Percentiles rank a stretch among this genome's conserved stretches.
phyloP scores from a whole-genome alignment of 2,888 invertebrate genomes.

The Tanypteryx hageni region DNA sequence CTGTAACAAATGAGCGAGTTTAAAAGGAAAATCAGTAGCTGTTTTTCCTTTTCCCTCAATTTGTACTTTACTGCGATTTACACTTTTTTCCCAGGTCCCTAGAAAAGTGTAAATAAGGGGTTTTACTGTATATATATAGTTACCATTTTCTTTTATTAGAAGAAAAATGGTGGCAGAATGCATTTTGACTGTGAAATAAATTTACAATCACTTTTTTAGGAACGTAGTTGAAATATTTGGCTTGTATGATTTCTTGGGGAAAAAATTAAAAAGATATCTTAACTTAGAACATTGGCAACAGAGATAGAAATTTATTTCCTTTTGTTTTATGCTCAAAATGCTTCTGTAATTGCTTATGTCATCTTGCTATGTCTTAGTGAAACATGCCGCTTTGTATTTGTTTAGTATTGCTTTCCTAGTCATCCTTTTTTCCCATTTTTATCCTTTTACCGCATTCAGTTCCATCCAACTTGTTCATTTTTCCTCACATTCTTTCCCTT shows the following conservation, averaged over 20 bases:
- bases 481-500: not conserved
- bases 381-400: slow-evolving; percentile 17
- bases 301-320: not conserved
- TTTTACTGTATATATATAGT: too few species aligned
- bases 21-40: too few species aligned
- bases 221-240: not conserved
- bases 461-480: not conserved
- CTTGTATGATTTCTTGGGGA: slow-evolving; percentile 7
- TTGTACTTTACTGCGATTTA: too few species aligned
- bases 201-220: not conserved
- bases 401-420: slow-evolving; percentile 42
- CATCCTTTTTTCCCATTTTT: not conserved
- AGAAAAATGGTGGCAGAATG: too few species aligned
- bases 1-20: too few species aligned
- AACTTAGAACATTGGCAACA: not conserved
- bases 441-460: not conserved
- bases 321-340: slow-evolving; percentile 10
- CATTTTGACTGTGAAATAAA: not conserved
- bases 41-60: too few species aligned
- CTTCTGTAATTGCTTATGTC: slow-evolving; percentile 21
- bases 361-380: not conserved
- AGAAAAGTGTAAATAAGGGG: too few species aligned
- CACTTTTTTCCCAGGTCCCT: too few species aligned
- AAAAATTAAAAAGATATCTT: not conserved
- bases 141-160: not conserved